These are phyloP conservation scores for Formicarius rufipectus DNA, from an alignment of 2,113 vertebrate genomes.

Conservation along the genomic window DNA sequence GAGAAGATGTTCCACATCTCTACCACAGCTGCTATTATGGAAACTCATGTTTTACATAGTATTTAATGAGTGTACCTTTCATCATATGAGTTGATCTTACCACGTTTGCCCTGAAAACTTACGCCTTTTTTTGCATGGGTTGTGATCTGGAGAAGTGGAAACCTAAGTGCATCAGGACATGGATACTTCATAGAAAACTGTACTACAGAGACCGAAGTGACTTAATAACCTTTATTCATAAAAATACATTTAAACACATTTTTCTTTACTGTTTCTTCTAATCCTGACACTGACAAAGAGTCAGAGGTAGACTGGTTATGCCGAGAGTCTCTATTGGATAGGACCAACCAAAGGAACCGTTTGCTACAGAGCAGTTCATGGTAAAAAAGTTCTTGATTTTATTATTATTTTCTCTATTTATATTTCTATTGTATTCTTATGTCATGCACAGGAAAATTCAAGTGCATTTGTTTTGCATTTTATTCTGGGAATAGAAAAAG, in stretches of 20 bases:
- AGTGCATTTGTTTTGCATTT: neutral
- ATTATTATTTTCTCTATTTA: neutral
- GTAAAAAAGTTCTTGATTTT: neutral
- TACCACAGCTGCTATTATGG: neutral
- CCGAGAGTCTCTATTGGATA: neutral
- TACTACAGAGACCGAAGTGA: neutral
- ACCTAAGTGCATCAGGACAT: accelerated
- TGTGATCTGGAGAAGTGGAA: neutral
- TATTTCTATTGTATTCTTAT: neutral
- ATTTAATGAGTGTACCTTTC: neutral
- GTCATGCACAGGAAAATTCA: neutral
- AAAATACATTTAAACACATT: neutral
- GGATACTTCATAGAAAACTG: neutral
- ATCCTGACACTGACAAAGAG: neutral
- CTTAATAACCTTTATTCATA: neutral
- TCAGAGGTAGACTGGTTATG: neutral
- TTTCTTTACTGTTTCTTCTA: neutral
- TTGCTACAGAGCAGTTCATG: neutral
- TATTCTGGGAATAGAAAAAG: neutral
- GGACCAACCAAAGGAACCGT: neutral
- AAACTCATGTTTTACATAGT: neutral
- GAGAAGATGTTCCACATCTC: neutral
- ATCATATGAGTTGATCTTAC: neutral
- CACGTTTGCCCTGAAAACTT: neutral
- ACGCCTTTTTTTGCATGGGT: neutral